Percentiles rank a stretch among this genome's conserved stretches.
These are phyloP conservation scores for Pedionomus torquatus DNA, from an alignment of 2,113 vertebrate species.

Conservation along the genomic window DNA sequence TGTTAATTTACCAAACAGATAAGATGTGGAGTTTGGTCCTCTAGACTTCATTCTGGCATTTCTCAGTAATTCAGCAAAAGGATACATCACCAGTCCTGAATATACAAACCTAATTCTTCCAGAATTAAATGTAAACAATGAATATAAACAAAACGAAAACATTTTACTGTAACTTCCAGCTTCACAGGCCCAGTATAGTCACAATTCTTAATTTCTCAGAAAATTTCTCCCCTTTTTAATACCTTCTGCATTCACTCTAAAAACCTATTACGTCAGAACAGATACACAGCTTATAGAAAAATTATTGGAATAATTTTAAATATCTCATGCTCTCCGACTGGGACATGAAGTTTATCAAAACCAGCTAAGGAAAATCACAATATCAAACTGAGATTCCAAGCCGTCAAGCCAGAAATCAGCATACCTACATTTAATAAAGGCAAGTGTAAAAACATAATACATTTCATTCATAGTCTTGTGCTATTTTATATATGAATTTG, in stretches of 20 bases:
- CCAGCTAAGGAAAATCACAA: neutral
- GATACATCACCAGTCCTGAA: neutral
- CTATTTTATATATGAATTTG: neutral
- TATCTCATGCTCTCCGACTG: neutral
- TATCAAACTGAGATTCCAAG: neutral
- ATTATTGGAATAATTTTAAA: neutral
- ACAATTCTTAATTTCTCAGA: neutral
- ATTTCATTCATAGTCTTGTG: too few species aligned
- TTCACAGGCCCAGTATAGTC: neutral
- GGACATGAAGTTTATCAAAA: neutral
- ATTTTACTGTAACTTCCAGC: neutral
- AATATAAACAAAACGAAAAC: neutral
- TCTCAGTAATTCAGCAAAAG: neutral
- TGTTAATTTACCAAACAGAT: neutral
- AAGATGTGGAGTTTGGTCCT: neutral
- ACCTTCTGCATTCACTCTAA: neutral
- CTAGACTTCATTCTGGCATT: neutral
- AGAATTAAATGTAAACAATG: neutral
- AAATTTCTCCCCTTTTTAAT: neutral
- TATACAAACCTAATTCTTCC: neutral
- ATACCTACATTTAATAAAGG: neutral
- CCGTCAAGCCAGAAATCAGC: neutral
- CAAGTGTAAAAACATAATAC: neutral
- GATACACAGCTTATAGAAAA: neutral
- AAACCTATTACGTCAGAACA: neutral